Base-by-base conservation (phyloP, 2,113 vertebrate species). In the Siniperca chuatsi region DNA sequence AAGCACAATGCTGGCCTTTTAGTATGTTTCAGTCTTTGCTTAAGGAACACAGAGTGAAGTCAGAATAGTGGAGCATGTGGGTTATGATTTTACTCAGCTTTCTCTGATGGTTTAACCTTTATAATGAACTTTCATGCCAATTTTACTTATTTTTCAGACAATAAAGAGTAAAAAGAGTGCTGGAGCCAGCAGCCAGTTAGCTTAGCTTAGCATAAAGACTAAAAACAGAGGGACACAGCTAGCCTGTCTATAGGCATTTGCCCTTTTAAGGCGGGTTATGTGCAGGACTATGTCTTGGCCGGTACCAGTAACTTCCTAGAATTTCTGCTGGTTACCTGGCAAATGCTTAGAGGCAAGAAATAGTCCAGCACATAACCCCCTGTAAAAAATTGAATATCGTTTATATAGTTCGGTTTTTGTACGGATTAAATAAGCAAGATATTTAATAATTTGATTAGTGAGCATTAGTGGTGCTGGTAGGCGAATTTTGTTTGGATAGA, bases 1-100 rank as follows among this genome's bases (percentile, higher is more conserved):
- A 37, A 68, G 46, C 79, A 55, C 57, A 40, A 46, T 55, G 62
- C 67, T 60, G 86, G 77, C 42, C 60, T 69, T 74, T 81, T 25
- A 44, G 16, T 46, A 58, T 54, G 75, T 79, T 78, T 61, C 42
- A 62, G 54, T 52, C 29, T 73, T 67, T 82, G 75, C 69, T 25
- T 35, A 66, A 67, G 72, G 50, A 20, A 21, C 50, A 2, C 7
- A 21, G 18, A 54, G 48, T 52, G 48, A 52, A 52, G 48, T 16
- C 48, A 52, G 16, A 52, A 52, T 52, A 18, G 16, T 18, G 18
- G 50, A 20, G 18, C 50, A 8, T 20, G 50, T 54, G 16, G 50
- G 13, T 50, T 50, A 1, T 50, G 13, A 44, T 44, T 50, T 50
- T 40, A n/a, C 23, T 40, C 55, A 13, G 21, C 25, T 57, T 62